Percentiles rank a stretch among this genome's conserved stretches.
Conservation (phyloP, 1,140 invertebrate genomes). For the Drosophila auraria region DNA sequence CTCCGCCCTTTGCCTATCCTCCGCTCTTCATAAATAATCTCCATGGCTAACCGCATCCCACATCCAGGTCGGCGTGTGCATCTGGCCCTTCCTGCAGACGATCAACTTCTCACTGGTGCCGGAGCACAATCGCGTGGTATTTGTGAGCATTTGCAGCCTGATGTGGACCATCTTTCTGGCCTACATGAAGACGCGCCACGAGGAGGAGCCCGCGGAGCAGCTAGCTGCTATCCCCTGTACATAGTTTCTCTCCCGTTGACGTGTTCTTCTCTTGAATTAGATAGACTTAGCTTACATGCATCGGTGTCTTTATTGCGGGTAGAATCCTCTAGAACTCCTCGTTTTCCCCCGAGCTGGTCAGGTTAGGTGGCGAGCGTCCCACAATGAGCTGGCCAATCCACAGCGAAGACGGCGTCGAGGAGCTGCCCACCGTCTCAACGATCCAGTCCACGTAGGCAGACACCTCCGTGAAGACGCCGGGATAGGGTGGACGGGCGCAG, state of each 20-base stretch:
- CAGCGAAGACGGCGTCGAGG: slow-evolving; percentile 10
- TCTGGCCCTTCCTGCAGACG: slow-evolving; percentile 94
- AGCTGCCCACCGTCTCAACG: slow-evolving; percentile 43
- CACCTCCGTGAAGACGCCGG: slow-evolving; percentile 86
- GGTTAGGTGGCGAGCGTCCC: slow-evolving; percentile 48
- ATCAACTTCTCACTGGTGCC: slow-evolving; percentile 92
- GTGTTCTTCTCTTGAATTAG: slow-evolving; percentile 45
- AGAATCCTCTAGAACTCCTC: not conserved
- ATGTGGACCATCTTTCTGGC: slow-evolving; percentile 94
- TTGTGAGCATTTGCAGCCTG: slow-evolving; percentile 93
- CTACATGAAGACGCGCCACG: slow-evolving; percentile 90
- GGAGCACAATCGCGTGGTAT: slow-evolving; percentile 92
- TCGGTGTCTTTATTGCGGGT: slow-evolving; percentile 4
- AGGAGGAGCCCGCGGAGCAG: slow-evolving; percentile 9
- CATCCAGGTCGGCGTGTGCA: slow-evolving; percentile 89
- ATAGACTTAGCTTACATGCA: slow-evolving; percentile 43
- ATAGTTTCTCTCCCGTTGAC: slow-evolving; percentile 13
- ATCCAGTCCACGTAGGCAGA: slow-evolving; percentile 86
- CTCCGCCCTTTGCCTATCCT: not conserved
- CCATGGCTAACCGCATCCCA: slow-evolving; percentile 6
- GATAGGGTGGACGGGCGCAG: slow-evolving; percentile 84
- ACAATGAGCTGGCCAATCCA: slow-evolving; percentile 62
- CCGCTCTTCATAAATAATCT: slow-evolving; percentile 6
- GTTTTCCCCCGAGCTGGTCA: not conserved
- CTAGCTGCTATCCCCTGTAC: slow-evolving; percentile 1